These are phyloP conservation scores for Saimiri boliviensis DNA, from an alignment of 2,113 vertebrate species.

Conservation along the genomic window DNA sequence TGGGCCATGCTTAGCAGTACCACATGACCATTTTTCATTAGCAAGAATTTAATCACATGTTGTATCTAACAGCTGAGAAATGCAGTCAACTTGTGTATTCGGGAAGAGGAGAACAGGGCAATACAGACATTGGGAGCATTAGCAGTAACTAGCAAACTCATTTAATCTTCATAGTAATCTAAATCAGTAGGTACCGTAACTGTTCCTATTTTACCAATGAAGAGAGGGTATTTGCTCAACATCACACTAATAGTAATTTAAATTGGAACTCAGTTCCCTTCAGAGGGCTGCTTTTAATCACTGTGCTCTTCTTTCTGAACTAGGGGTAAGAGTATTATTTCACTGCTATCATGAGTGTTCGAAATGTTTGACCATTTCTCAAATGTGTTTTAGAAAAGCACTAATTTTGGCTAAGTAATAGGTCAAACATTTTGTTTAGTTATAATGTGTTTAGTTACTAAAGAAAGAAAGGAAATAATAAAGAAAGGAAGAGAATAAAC, in stretches of 20 bases:
- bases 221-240: neutral
- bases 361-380: neutral
- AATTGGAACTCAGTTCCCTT: neutral
- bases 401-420: neutral
- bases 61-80: neutral
- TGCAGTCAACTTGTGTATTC: neutral
- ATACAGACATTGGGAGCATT: neutral
- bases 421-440: neutral
- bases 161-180: neutral
- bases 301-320: slow-evolving; percentile 24
- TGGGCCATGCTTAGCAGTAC: neutral
- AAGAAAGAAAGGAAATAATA: neutral
- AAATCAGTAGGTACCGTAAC: neutral
- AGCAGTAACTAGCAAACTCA: neutral
- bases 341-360: neutral
- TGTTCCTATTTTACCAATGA: neutral
- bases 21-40: slow-evolving; percentile 5
- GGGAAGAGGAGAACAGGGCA: neutral
- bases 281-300: slow-evolving; percentile 4
- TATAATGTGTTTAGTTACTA: slow-evolving; percentile 27
- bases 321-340: neutral
- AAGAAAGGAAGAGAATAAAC: neutral
- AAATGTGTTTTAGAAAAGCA: slow-evolving; percentile 17
- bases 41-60: neutral
- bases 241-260: neutral